Evolutionary conservation across 2,797 vertebrate species (phyloP).

Genomic region (Phoeniculus purpureus): DNA sequence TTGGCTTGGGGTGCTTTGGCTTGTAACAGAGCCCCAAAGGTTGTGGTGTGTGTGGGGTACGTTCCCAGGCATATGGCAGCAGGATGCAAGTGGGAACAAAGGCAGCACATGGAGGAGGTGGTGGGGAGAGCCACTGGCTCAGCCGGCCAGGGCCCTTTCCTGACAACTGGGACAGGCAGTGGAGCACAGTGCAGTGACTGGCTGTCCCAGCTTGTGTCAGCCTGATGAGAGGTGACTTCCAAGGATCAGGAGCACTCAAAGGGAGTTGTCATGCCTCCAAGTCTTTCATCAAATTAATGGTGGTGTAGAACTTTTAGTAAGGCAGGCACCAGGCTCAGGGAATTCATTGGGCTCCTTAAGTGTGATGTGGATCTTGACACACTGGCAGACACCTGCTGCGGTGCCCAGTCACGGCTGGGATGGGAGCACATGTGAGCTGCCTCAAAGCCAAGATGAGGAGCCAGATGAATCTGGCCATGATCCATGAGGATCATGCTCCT

Average conservation of each 20-base stretch:
- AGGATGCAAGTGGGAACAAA: background rate
- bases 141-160: background rate
- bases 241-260: background rate
- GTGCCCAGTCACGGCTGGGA: rapidly evolving
- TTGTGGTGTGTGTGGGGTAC: rapidly evolving
- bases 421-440: background rate
- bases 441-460: background rate
- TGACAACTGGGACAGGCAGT: background rate
- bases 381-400: background rate
- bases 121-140: background rate
- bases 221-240: background rate
- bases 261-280: background rate
- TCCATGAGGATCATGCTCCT: background rate
- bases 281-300: background rate
- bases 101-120: background rate
- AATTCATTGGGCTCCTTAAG: background rate
- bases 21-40: background rate
- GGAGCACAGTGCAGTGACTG: rapidly evolving
- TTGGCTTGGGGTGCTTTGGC: background rate
- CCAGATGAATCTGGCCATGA: rapidly evolving
- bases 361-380: background rate
- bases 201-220: background rate
- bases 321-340: background rate
- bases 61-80: background rate
- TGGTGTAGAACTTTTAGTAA: background rate